Evolutionary conservation across 2,888 invertebrate species (phyloP), one percentile per base, ranked within the genome.

Genomic region (Ennomos erosarius): DNA sequence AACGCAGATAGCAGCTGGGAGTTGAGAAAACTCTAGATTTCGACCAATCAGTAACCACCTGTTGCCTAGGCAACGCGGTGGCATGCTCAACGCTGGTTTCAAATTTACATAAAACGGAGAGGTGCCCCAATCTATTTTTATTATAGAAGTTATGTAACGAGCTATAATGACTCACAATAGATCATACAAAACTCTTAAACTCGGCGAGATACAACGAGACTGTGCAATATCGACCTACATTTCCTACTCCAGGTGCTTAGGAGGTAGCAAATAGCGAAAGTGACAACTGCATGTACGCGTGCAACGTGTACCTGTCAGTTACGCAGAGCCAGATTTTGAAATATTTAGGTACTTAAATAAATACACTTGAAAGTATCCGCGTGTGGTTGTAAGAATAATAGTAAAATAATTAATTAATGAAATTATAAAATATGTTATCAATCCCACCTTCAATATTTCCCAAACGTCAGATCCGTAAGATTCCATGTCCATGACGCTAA

Each of bases 381-480:
- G 26, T 26, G 5, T 26, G 26, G 5, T 26, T 33, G n/a, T 39
- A 12, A 40, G 3, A 47, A 26, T 37, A 16, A 10, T 9, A 12
- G 44, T 44, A n/a, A 49, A 44, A 33, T 42, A 13, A 43, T 34
- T 13, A 12, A 48, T 36, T n/a, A n/a, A n/a, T n/a, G 26, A 16
- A 10, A 9, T 26, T 13, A 4, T 36, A 6, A 33, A 26, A 47
- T 43, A 37, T 11, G 35, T 12, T 43, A 38, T 35, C 39, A 39
- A 6, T 39, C 48, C 33, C 84, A 87, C 86, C 86, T 87, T 83
- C 13, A 82, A 12, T 39, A 84, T 70, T 57, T 85, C 85, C 79
- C 82, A 82, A 68, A 82, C 66, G 64, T 83, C 82, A 56, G 66
- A n/a, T n/a, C n/a, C 76, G 70, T 84, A 84, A 16, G 81, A 82